Percentiles rank a stretch among this genome's conserved stretches.
Conservation (phyloP, 2,888 invertebrate species). For the Pyrocoelia pectoralis region DNA sequence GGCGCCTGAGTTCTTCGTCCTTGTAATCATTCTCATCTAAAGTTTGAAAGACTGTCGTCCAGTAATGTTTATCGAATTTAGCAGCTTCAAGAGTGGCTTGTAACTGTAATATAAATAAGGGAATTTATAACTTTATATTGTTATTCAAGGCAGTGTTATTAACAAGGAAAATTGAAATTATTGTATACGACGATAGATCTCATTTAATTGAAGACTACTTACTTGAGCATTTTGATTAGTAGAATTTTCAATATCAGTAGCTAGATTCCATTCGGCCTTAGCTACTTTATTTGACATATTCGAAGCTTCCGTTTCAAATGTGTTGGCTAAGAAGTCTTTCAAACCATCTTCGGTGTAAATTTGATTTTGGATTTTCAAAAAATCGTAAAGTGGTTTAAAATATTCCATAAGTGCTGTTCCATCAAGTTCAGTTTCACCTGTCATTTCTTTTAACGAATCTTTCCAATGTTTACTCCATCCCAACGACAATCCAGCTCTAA, state of each 20-base stretch:
- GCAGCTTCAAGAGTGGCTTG: constrained; percentile 44
- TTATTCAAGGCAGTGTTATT: too few species aligned
- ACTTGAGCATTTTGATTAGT: constrained; percentile 9
- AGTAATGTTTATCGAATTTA: constrained; percentile 56
- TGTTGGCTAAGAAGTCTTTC: neutral
- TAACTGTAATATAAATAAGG: neutral
- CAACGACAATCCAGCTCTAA: constrained; percentile 54
- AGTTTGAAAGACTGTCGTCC: constrained; percentile 53
- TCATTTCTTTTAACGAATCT: constrained; percentile 67
- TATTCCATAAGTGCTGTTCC: constrained; percentile 66
- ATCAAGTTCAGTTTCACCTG: constrained; percentile 64
- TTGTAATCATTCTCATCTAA: constrained; percentile 54
- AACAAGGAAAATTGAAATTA: too few species aligned
- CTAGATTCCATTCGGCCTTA: constrained; percentile 14
- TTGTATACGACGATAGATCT: too few species aligned
- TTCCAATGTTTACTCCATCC: constrained; percentile 64
- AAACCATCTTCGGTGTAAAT: neutral
- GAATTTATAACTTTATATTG: neutral
- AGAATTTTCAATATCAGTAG: constrained; percentile 6
- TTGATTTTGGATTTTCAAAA: constrained; percentile 61
- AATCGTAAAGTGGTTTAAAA: constrained; percentile 65
- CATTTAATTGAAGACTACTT: too few species aligned
- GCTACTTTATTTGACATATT: neutral
- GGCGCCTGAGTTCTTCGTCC: constrained; percentile 56
- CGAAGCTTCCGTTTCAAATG: constrained; percentile 3